Conservation (phyloP, 2,797 vertebrate genomes). For the Rhinella marina region DNA sequence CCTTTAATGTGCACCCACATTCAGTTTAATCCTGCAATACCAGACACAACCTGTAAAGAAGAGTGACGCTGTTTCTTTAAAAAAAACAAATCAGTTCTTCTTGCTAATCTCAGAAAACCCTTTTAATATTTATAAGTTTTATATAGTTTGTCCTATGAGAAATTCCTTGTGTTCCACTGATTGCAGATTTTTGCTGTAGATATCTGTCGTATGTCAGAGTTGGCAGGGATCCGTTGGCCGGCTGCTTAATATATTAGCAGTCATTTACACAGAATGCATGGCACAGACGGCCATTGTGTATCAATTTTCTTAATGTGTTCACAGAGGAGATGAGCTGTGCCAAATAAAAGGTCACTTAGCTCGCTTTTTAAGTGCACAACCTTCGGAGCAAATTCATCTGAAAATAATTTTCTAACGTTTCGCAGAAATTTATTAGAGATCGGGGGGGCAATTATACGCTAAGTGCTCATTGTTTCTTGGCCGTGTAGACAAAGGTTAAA, state of each 20-base stretch:
- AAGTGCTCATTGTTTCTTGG: neutral
- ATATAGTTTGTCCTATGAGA: neutral
- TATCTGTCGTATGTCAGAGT: slow-evolving; percentile 26
- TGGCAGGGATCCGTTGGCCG: slow-evolving; percentile 23
- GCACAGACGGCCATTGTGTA: slow-evolving; percentile 46
- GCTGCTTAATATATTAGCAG: slow-evolving; percentile 42
- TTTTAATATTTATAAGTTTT: neutral
- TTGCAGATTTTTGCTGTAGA: slow-evolving; percentile 25
- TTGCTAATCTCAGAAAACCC: neutral
- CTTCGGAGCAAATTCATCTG: slow-evolving; percentile 19
- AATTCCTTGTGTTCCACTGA: neutral
- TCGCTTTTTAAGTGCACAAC: slow-evolving; percentile 11
- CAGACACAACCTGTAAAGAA: neutral
- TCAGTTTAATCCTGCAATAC: neutral
- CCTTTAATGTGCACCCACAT: neutral
- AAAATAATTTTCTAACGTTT: slow-evolving; percentile 6
- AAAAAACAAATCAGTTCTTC: neutral
- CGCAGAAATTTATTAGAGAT: too few species aligned
- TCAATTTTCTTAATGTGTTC: slow-evolving; percentile 54
- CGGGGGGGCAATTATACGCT: too few species aligned
- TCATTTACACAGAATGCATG: slow-evolving; percentile 56
- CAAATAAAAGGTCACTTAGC: slow-evolving; percentile 45
- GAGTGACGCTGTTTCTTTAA: neutral
- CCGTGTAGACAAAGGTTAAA: neutral
- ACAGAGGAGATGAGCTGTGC: slow-evolving; percentile 35